phyloP scores from a whole-genome alignment of 1,140 invertebrate genomes.

The Pseudomyrmex pallidus region DNA sequence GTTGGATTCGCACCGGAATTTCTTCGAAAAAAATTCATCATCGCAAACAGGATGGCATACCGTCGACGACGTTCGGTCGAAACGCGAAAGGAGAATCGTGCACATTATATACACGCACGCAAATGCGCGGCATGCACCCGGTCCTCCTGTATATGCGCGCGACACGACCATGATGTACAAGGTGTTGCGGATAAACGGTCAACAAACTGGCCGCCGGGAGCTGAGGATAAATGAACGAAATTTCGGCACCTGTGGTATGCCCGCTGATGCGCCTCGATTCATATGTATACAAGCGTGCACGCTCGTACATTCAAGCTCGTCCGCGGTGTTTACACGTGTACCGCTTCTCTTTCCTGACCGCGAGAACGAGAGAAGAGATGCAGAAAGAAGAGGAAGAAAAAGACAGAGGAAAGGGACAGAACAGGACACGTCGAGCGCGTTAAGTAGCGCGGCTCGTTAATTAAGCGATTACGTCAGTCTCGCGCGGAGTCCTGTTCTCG shows the following conservation, averaged over 20 bases:
- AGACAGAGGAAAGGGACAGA: constrained; percentile 3
- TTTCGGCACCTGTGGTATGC: constrained; percentile 69
- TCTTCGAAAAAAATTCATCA: constrained; percentile 47
- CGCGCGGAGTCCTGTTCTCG: neutral
- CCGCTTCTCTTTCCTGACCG: neutral
- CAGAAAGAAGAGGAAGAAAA: neutral
- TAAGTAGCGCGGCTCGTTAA: constrained; percentile 58
- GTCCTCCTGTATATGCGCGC: constrained; percentile 1
- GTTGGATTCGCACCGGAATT: constrained; percentile 38
- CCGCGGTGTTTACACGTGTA: constrained; percentile 63
- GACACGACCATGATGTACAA: constrained; percentile 52
- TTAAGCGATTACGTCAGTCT: constrained; percentile 66
- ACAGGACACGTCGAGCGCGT: constrained; percentile 41
- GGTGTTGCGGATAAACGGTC: constrained; percentile 69
- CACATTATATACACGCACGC: neutral
- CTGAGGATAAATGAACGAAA: constrained; percentile 73
- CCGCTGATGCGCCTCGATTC: constrained; percentile 63
- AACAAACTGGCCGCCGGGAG: constrained; percentile 58
- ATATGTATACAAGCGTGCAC: constrained; percentile 58
- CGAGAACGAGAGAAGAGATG: constrained; percentile 1
- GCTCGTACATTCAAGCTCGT: constrained; percentile 52
- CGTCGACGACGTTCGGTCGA: constrained; percentile 10
- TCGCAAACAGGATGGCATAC: constrained; percentile 41
- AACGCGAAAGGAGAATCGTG: neutral
- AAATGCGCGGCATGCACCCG: neutral